Evolutionary conservation across 2,113 vertebrate genomes (phyloP).

Genomic region (Catharus bicknelli): DNA sequence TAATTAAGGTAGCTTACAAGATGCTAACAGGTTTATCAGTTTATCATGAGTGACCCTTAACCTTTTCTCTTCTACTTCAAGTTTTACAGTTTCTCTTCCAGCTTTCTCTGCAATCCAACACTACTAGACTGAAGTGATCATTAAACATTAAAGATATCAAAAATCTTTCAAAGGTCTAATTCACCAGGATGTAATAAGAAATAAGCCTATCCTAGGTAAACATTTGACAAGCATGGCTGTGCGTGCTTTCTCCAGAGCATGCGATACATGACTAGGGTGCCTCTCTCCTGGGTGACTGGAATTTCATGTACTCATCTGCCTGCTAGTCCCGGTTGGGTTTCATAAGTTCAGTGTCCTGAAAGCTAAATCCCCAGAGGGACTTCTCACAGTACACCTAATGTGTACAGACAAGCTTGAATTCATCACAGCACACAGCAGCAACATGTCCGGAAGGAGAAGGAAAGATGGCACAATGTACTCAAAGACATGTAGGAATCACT

Average conservation of each 20-base stretch:
- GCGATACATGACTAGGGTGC: accelerated
- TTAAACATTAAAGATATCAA: not conserved
- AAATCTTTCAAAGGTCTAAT: not conserved
- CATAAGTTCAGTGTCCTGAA: not conserved
- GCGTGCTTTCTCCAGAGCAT: accelerated
- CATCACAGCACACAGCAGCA: not conserved
- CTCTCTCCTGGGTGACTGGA: not conserved
- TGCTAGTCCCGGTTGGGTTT: not conserved
- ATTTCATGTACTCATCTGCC: not conserved
- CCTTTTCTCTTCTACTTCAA: not conserved
- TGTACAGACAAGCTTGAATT: not conserved
- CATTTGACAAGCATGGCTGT: not conserved
- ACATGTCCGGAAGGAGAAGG: not conserved
- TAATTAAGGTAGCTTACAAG: not conserved
- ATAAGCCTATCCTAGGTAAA: not conserved
- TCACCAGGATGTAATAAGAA: not conserved
- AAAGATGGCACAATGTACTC: not conserved
- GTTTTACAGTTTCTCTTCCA: not conserved
- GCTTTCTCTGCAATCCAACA: not conserved
- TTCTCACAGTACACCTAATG: not conserved
- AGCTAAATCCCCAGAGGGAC: conserved; percentile 1
- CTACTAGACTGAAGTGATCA: not conserved
- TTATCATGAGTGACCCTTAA: not conserved
- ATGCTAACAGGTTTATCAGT: not conserved
- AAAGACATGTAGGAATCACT: not conserved